Evolutionary conservation across 2,113 vertebrate genomes (phyloP).

Genomic region (Caranx ignobilis): DNA sequence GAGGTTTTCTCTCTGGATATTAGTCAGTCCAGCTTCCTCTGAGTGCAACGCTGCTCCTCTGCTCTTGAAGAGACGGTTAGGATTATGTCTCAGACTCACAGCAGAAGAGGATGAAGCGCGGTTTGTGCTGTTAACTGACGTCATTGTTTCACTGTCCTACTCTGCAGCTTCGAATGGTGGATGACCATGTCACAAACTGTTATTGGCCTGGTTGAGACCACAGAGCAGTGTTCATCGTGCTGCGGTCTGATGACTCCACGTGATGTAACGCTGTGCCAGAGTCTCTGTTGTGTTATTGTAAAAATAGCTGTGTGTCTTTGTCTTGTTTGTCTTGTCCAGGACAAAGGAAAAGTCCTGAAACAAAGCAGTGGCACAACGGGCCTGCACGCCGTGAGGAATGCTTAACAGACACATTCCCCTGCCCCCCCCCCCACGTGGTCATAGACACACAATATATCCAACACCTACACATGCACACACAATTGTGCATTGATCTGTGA

Average conservation of each 20-base stretch:
- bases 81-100: not conserved
- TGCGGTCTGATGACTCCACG: not conserved
- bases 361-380: slow-evolving; percentile 1
- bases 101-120: not conserved
- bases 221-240: not conserved
- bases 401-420: slow-evolving; percentile 42
- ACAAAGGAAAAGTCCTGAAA: slow-evolving; percentile 33
- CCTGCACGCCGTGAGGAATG: slow-evolving; percentile 10
- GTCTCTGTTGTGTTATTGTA: slow-evolving; percentile 3
- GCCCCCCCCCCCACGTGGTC: not conserved
- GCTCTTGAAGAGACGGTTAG: not conserved
- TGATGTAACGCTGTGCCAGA: slow-evolving; percentile 1
- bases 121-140: not conserved
- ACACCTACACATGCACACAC: slow-evolving; percentile 29
- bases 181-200: not conserved
- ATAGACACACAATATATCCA: not conserved
- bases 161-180: not conserved
- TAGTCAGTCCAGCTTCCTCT: not conserved
- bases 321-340: not conserved
- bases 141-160: not conserved
- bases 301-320: not conserved
- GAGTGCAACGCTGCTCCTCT: not conserved
- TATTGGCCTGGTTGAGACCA: not conserved
- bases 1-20: too few species aligned
- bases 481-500: slow-evolving; percentile 29